Conservation (phyloP, 30 jellyfish, hydroid and myxozoan species). For the Aurelia aurita region DNA sequence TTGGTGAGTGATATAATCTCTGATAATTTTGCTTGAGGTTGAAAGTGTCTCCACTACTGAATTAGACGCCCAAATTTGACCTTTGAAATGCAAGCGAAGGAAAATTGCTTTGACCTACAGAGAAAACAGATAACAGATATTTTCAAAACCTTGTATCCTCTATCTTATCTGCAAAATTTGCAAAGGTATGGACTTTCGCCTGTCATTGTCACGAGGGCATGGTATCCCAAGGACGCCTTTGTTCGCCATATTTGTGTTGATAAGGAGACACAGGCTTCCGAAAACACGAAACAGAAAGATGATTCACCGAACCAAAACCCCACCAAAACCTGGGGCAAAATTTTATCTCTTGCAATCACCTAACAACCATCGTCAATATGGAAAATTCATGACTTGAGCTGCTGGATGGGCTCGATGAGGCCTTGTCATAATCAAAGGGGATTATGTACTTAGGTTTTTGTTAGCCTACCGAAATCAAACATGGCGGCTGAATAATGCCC, state of each 20-base stretch:
- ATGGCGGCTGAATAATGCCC: slow-evolving; percentile 36
- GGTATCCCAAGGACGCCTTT: slow-evolving; percentile 29
- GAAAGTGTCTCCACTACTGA: too few relatives aligned
- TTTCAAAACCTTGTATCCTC: background rate
- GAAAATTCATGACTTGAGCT: background rate
- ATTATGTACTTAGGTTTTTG: slow-evolving; percentile 9
- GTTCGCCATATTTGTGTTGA: background rate
- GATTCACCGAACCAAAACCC: slow-evolving; percentile 8
- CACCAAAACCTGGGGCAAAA: slow-evolving; percentile 1
- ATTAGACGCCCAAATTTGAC: too few relatives aligned
- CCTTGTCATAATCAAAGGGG: slow-evolving; percentile 10
- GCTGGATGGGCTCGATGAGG: slow-evolving; percentile 2
- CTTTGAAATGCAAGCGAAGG: background rate
- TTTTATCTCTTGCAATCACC: slow-evolving; percentile 40
- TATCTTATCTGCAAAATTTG: background rate
- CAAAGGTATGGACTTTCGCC: too few relatives aligned
- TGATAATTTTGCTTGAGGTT: too few relatives aligned
- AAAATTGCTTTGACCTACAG: background rate
- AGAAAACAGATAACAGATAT: background rate
- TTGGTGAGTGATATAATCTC: too few relatives aligned
- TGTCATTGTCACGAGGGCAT: background rate
- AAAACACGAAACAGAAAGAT: background rate
- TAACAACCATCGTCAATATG: background rate
- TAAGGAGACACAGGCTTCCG: slow-evolving; percentile 5
- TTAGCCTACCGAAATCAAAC: slow-evolving; percentile 44